phyloP scores from a whole-genome alignment of 2,888 invertebrate genomes.

The Helleia helle region DNA sequence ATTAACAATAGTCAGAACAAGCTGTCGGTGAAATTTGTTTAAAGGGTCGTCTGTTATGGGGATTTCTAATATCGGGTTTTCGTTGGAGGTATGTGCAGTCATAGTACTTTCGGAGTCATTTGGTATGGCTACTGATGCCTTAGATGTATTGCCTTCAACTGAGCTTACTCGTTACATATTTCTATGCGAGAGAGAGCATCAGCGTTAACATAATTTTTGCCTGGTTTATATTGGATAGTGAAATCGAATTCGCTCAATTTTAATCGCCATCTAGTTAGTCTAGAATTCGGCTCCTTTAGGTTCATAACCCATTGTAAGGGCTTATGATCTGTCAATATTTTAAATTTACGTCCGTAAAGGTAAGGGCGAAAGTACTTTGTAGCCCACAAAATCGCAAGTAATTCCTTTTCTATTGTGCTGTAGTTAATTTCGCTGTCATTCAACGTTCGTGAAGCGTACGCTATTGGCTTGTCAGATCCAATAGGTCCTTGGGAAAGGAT shows the following conservation, averaged over 20 bases:
- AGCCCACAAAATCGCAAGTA: constrained; percentile 27
- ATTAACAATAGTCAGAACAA: too few species aligned
- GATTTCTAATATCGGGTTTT: background rate
- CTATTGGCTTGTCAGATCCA: constrained; percentile 9
- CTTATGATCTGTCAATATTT: constrained; percentile 16
- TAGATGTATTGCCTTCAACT: constrained; percentile 7
- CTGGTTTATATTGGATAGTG: constrained; percentile 10
- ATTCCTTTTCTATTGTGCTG: constrained; percentile 28
- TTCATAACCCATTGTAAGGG: constrained; percentile 16
- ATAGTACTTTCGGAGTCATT: too few species aligned
- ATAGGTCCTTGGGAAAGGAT: constrained; percentile 9
- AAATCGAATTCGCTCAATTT: constrained; percentile 19
- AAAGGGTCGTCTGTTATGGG: constrained; percentile 10
- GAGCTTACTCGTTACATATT: background rate
- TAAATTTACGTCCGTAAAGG: constrained; percentile 16
- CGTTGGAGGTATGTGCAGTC: background rate
- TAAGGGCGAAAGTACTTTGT: constrained; percentile 19
- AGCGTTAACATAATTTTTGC: constrained; percentile 13
- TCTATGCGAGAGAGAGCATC: constrained; percentile 12
- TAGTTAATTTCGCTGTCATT: constrained; percentile 16
- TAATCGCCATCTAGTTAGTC: constrained; percentile 16
- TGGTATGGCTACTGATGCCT: background rate
- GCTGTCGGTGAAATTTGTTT: too few species aligned
- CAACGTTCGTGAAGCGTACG: constrained; percentile 1
- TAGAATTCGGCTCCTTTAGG: constrained; percentile 18